Evolutionary conservation across 2,888 invertebrate species (phyloP).

Genomic region (Steinernema carpocapsae): DNA sequence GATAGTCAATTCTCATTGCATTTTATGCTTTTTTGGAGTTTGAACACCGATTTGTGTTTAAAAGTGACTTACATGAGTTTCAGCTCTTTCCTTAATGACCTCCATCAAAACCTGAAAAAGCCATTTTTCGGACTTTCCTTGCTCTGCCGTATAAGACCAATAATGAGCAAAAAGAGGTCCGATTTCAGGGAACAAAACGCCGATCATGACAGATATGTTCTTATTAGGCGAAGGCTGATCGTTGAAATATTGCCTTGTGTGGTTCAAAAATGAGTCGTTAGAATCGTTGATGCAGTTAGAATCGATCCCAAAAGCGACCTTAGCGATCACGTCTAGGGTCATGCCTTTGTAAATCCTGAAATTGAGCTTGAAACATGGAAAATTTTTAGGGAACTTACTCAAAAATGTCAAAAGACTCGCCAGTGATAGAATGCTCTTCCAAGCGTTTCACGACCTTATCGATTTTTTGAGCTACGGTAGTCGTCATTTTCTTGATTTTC

Average conservation of each 20-base stretch:
- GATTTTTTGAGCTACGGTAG: constrained; percentile 40
- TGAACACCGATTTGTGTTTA: no score
- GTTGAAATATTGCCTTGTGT: constrained; percentile 13
- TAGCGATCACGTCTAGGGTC: constrained; percentile 60
- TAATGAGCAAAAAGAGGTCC: constrained; percentile 4
- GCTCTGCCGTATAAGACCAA: constrained; percentile 14
- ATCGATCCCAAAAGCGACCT: constrained; percentile 58
- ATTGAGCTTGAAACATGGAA: background rate
- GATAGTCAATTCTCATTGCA: no score
- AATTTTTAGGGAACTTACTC: constrained; percentile 46
- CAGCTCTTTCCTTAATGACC: constrained; percentile 13
- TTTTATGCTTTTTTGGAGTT: no score
- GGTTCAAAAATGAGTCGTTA: background rate
- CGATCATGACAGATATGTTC: constrained; percentile 15
- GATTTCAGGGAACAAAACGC: constrained; percentile 8
- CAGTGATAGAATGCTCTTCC: constrained; percentile 42
- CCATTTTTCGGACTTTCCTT: constrained; percentile 17
- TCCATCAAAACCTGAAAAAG: background rate
- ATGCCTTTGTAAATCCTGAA: constrained; percentile 60
- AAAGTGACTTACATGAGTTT: constrained; percentile 13
- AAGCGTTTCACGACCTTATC: constrained; percentile 46
- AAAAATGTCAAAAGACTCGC: constrained; percentile 52
- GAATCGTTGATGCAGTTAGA: constrained; percentile 49
- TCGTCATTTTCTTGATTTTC: constrained; percentile 73
- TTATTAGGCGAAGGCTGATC: constrained; percentile 18